Evolutionary conservation across 2,888 invertebrate genomes (phyloP).

Genomic region (Bombylius major): DNA sequence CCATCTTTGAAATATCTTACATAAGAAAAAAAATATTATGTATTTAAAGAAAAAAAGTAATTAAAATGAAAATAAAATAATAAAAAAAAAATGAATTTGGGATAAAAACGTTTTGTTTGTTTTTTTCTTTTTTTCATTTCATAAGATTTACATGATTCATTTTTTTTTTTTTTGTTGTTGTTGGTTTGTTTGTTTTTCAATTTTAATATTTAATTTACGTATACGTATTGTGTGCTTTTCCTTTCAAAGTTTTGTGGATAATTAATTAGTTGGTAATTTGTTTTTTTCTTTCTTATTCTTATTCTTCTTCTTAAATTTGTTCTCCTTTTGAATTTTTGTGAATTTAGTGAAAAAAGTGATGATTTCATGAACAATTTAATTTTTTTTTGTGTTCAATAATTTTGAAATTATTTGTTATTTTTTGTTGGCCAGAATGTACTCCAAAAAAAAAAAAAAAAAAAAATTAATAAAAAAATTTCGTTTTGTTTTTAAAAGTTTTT

Average conservation of each 20-base stretch:
- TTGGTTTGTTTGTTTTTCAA: background rate
- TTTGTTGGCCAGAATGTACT: too few relatives aligned
- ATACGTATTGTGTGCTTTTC: slow-evolving; percentile 8
- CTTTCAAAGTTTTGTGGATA: slow-evolving; percentile 6
- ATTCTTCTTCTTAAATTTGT: background rate
- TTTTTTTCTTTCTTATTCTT: background rate
- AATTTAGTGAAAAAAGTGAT: too few relatives aligned
- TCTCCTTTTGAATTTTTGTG: background rate
- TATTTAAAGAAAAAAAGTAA: too few relatives aligned
- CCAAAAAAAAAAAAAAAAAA: too few relatives aligned
- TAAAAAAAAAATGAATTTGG: slow-evolving; percentile 12
- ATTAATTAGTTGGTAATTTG: background rate
- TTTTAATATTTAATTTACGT: background rate
- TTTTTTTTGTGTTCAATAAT: too few relatives aligned
- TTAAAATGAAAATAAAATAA: background rate
- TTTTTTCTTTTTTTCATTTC: background rate
- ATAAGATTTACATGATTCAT: slow-evolving; percentile 5
- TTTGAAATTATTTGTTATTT: too few relatives aligned
- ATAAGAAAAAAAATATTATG: too few relatives aligned
- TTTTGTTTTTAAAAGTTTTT: too few relatives aligned
- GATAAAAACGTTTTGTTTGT: slow-evolving; percentile 8
- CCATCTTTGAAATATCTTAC: too few relatives aligned
- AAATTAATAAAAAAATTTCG: too few relatives aligned
- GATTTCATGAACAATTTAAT: too few relatives aligned
- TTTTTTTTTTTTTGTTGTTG: background rate